Conservation (phyloP, 2,888 invertebrate species). For the Girardia tigrina region DNA sequence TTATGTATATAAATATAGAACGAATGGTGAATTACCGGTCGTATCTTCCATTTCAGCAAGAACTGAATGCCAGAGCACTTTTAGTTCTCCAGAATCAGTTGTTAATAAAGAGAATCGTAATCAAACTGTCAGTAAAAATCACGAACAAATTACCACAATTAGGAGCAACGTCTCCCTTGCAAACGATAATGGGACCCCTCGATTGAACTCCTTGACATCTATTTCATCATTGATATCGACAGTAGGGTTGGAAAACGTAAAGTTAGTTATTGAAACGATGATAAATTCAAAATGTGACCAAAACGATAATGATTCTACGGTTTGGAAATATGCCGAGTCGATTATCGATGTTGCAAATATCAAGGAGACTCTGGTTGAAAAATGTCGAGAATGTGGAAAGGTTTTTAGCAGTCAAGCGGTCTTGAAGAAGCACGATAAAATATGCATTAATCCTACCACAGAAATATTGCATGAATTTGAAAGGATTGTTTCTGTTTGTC, state of each 20-base stretch:
- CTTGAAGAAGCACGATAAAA: neutral
- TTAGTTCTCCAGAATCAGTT: neutral
- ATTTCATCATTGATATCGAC: neutral
- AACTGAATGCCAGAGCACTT: neutral
- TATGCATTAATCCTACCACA: neutral
- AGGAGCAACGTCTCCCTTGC: neutral
- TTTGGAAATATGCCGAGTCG: neutral
- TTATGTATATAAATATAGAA: too few species aligned
- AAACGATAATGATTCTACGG: neutral
- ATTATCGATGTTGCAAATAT: neutral
- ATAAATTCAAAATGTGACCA: conserved; percentile 11
- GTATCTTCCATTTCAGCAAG: neutral
- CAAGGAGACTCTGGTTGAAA: neutral
- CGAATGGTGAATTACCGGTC: neutral
- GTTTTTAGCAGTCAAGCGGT: conserved; percentile 17
- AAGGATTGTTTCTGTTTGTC: conserved; percentile 9
- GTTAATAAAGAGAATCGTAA: conserved; percentile 9
- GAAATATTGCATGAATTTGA: neutral
- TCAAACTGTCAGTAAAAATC: neutral
- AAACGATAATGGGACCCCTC: neutral
- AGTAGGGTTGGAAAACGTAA: neutral
- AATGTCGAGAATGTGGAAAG: conserved; percentile 5
- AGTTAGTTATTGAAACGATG: neutral
- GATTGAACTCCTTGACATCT: neutral
- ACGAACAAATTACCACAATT: neutral